Evolutionary conservation across 2,113 vertebrate species (phyloP), one percentile per base, ranked within the genome.

Genomic region (Leptodactylus fuscus): DNA sequence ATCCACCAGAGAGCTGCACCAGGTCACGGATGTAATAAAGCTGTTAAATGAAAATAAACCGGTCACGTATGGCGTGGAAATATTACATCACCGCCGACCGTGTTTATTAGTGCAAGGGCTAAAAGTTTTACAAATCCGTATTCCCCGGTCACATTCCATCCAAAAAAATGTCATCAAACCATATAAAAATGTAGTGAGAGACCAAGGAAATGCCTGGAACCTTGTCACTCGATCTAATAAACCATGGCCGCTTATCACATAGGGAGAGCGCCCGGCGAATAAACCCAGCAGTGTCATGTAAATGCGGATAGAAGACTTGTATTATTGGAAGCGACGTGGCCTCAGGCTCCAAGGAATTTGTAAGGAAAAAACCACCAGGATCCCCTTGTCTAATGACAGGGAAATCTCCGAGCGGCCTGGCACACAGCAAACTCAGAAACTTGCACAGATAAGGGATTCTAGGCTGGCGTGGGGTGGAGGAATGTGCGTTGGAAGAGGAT

Each of bases 401-500:
- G 48, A 80, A 79, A 78, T 51, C 73, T 78, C 73, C 55, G 8
- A 41, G 58, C 46, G 15, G 38, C 82, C 49, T 69, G 83, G 74
- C 74, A 53, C 18, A 67, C 1, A 53, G 81, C 3, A 4, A 24
- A 16, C 49, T 24, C 22, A 16, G 34, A 67, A 84, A 69, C 53
- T 36, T 80, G 83, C 83, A 71, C 8, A 85, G 65, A 80, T 85
- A 71, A 71, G 65, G n/a, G 48, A 71, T 70, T 85, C 51, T 29
- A 27, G 83, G 44, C 55, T 34, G n/a, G 32, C 36, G 62, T 46
- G 83, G 76, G 83, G 41, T 80, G 83, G 10, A 85, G 49, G 83
- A 85, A 85, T 85, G 83, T 70, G 83, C 36, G 76, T 85, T 85
- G 83, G 83, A 80, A 65, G 62, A 55, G 78, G 44, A 85, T 85